Evolutionary conservation across 2,888 invertebrate species (phyloP).

Genomic region (Melinaea menophilus): DNA sequence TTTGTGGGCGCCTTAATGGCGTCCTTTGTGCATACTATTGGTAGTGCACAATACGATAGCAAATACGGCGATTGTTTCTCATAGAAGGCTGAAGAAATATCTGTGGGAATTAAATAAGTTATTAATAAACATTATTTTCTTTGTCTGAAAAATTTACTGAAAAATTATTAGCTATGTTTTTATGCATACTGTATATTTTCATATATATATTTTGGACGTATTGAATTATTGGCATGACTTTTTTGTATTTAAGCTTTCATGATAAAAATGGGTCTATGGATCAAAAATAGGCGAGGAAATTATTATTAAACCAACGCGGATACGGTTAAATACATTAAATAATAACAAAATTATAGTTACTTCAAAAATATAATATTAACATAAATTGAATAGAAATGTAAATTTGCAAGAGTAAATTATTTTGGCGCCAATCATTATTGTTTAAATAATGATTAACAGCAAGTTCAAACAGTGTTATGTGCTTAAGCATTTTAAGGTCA

Average conservation of each 20-base stretch:
- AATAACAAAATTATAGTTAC: too few relatives aligned
- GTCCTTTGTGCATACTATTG: slow-evolving; percentile 11
- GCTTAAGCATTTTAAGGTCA: slow-evolving; percentile 20
- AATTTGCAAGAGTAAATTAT: background rate
- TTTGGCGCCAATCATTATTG: slow-evolving; percentile 3
- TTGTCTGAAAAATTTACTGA: background rate
- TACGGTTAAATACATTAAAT: too few relatives aligned
- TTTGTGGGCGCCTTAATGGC: slow-evolving; percentile 12
- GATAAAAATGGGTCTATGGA: too few relatives aligned
- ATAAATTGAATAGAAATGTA: background rate
- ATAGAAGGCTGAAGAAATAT: slow-evolving; percentile 5
- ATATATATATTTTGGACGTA: background rate
- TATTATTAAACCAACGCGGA: too few relatives aligned
- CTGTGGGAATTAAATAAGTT: slow-evolving; percentile 8
- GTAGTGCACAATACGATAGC: slow-evolving; percentile 8
- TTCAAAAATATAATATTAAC: background rate
- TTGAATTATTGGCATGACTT: too few relatives aligned
- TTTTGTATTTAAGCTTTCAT: too few relatives aligned
- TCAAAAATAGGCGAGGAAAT: too few relatives aligned
- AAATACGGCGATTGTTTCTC: slow-evolving; percentile 4
- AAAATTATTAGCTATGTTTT: background rate
- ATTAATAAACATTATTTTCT: slow-evolving; percentile 4
- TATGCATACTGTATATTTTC: background rate
- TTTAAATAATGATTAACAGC: slow-evolving; percentile 7
- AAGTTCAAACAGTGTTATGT: slow-evolving; percentile 7